phyloP scores from a whole-genome alignment of 2,888 invertebrate species.

The Apamea sordens region DNA sequence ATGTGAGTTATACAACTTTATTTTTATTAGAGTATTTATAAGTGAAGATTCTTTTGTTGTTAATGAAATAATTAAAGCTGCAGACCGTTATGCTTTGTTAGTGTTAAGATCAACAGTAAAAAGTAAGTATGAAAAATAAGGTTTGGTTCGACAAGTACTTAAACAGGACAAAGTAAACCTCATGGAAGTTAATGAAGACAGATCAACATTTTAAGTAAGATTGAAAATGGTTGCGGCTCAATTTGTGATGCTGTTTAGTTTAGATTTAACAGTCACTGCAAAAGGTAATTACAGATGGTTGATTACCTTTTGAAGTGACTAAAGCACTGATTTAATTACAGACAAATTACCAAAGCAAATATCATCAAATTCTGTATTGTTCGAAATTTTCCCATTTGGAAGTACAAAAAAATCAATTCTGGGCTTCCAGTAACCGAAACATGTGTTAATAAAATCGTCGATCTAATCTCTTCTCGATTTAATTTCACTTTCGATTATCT shows the following conservation, averaged over 20 bases:
- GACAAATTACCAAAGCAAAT: constrained; percentile 12
- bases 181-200: constrained; percentile 39
- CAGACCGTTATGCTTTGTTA: constrained; percentile 22
- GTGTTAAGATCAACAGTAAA: constrained; percentile 10
- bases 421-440: constrained; percentile 59
- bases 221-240: constrained; percentile 7
- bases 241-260: constrained; percentile 26
- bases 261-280: constrained; percentile 24
- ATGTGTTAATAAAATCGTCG: constrained; percentile 79
- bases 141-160: constrained; percentile 6
- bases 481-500: constrained; percentile 88
- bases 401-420: constrained; percentile 45
- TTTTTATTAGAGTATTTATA: not conserved
- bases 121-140: constrained; percentile 11
- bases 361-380: constrained; percentile 15
- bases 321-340: constrained; percentile 41
- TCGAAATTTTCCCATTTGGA: constrained; percentile 28
- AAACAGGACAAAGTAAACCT: constrained; percentile 15
- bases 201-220: constrained; percentile 29
- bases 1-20: constrained; percentile 10
- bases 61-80: not conserved
- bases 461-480: constrained; percentile 83
- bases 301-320: not conserved
- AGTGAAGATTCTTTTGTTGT: not conserved
- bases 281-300: constrained; percentile 32